Evolutionary conservation across 2,797 vertebrate genomes (phyloP).

Genomic region (Neosilurus mollespiculum): DNA sequence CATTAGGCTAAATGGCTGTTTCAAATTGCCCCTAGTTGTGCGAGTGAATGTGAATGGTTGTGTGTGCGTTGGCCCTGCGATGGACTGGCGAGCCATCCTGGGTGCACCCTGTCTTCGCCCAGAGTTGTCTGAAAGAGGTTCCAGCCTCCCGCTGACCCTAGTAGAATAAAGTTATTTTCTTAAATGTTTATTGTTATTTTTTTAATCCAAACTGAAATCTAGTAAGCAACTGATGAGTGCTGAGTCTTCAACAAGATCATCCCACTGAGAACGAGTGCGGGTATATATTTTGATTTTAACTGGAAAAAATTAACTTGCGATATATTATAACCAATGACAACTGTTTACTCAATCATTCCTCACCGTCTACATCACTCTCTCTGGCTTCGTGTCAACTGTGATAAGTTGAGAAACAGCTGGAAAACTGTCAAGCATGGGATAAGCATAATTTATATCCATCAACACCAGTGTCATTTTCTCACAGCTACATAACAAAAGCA

Average conservation of each 20-base stretch:
- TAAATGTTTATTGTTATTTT: neutral
- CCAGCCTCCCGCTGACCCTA: too few relatives aligned
- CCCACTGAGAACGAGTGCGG: neutral
- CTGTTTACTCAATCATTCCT: neutral
- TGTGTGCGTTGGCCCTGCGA: too few relatives aligned
- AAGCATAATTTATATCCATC: slow-evolving; percentile 31
- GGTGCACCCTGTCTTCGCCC: too few relatives aligned
- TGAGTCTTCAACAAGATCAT: neutral
- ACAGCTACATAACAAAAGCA: slow-evolving; percentile 16
- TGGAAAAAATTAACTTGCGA: neutral
- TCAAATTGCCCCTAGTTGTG: too few relatives aligned
- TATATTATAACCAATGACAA: neutral
- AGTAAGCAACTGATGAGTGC: neutral
- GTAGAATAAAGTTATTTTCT: too few relatives aligned
- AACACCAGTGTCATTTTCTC: slow-evolving; percentile 12
- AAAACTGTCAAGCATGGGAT: slow-evolving; percentile 28
- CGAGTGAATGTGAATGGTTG: too few relatives aligned
- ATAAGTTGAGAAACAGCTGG: slow-evolving; percentile 31
- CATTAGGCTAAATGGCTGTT: too few relatives aligned
- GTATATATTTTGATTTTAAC: neutral
- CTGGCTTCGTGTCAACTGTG: slow-evolving; percentile 12
- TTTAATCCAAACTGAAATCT: neutral
- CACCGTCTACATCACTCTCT: neutral
- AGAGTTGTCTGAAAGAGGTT: too few relatives aligned
- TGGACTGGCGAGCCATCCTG: too few relatives aligned